Percentiles rank a stretch among this genome's conserved stretches.
Evolutionary conservation across 2,113 vertebrate genomes (phyloP).

Genomic region (Recurvirostra avosetta): DNA sequence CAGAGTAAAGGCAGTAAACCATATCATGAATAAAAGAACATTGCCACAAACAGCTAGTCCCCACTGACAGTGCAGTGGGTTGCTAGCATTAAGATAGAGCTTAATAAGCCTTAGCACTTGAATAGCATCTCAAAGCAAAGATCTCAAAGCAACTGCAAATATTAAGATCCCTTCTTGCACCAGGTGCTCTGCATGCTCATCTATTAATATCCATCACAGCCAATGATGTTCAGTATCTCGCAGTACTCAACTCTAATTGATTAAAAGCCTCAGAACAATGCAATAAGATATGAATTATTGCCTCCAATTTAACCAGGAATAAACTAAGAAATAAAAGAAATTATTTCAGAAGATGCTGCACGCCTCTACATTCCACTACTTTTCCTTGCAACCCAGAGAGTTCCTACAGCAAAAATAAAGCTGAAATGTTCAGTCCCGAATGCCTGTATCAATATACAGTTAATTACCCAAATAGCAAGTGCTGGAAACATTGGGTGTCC

Average conservation of each 20-base stretch:
- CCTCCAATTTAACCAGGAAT: background rate
- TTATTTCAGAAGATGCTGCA: background rate
- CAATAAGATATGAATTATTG: background rate
- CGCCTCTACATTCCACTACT: background rate
- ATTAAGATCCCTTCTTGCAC: background rate
- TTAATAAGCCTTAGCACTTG: background rate
- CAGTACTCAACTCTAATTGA: background rate
- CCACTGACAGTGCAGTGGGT: background rate
- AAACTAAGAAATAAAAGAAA: background rate
- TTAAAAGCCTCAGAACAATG: background rate
- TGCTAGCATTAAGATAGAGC: background rate
- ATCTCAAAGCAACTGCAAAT: background rate
- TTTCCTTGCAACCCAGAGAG: background rate
- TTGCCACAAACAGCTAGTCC: background rate
- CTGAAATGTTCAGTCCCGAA: background rate
- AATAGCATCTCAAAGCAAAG: background rate
- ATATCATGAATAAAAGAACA: background rate
- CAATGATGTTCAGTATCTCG: fast-evolving
- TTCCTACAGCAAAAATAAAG: background rate
- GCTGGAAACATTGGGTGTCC: background rate
- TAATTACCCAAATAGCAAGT: background rate
- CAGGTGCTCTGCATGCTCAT: background rate
- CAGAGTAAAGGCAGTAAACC: background rate
- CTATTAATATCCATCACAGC: background rate
- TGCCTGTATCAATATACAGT: background rate